Conservation (phyloP, 2,888 invertebrate genomes). For the Stegophylla sp. region DNA sequence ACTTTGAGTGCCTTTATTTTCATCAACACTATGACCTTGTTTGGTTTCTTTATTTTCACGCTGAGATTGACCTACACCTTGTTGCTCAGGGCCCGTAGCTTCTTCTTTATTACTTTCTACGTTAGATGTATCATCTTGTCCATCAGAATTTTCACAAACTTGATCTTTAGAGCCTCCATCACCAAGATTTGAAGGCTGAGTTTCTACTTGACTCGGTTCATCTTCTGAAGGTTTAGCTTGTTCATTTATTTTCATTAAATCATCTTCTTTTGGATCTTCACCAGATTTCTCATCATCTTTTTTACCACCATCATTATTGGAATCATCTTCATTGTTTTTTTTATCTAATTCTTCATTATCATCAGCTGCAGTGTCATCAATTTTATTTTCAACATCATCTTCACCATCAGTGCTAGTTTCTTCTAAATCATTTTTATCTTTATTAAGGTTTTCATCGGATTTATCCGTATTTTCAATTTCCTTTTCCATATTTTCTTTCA, state of each 20-base stretch:
- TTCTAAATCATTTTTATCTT: constrained; percentile 64
- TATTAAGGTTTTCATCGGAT: constrained; percentile 65
- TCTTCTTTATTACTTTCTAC: constrained; percentile 57
- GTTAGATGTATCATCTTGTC: constrained; percentile 37
- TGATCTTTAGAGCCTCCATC: constrained; percentile 66
- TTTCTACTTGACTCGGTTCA: constrained; percentile 62
- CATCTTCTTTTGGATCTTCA: constrained; percentile 66
- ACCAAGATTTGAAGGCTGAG: constrained; percentile 64
- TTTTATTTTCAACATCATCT: constrained; percentile 65
- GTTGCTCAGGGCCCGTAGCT: constrained; percentile 65
- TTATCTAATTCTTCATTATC: constrained; percentile 62
- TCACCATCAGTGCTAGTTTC: constrained; percentile 65
- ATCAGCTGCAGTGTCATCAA: constrained; percentile 62
- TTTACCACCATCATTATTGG: constrained; percentile 62
- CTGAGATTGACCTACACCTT: constrained; percentile 78
- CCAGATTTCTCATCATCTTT: constrained; percentile 61
- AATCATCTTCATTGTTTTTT: constrained; percentile 63
- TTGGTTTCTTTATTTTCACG: constrained; percentile 66
- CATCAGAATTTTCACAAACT: constrained; percentile 52
- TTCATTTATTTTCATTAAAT: constrained; percentile 64
- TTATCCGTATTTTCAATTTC: constrained; percentile 64
- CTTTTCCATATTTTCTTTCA: constrained; percentile 69
- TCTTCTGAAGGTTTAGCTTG: constrained; percentile 66
- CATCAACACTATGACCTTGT: constrained; percentile 64
- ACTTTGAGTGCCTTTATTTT: constrained; percentile 62